Evolutionary conservation across 2,113 vertebrate species (phyloP), one percentile per base, ranked within the genome.

Genomic region (Elephantulus edwardii): DNA sequence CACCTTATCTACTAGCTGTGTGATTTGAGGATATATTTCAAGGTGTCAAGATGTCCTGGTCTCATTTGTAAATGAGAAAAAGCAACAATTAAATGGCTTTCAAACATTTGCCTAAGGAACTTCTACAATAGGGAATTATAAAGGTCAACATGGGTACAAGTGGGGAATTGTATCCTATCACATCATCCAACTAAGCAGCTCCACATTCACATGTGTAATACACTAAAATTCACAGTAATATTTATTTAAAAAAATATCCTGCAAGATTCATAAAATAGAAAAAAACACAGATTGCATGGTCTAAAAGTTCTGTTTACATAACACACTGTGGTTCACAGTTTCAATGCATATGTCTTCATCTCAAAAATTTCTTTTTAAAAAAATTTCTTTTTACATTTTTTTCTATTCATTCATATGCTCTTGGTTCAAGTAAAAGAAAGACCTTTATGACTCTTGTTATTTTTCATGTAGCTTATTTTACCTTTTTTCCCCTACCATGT

Each of bases 391-490:
- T 76, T 48, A 91, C 72, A 6, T 2, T 28, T 0, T 0, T 14
- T 54, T 68, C 64, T 58, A 87, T 68, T 95, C 82, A 94, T 86
- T 95, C 75, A 76, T 77, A 20, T 83, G 62, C 44, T 93, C 22
- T 88, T 95, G 87, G 42, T 74, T 83, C 91, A 95, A 95, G 81
- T 56, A 84, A 84, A 95, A 90, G 9, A 78, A 83, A 83, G 83
- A 92, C 66, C 76, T 72, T 17, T 89, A 88, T 40, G 0, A 78
- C 83, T 56, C 46, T 26, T 17, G 40, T n/a, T 64, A 87, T 62
- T 86, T 33, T 82, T 44, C 84, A 82, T 19, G 35, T 5, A 64
- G 2, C 46, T 26, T 35, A 95, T 93, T 50, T 85, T 90, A 94
- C 5, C 0, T 35, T 33, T 60, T 82, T 20, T 72, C 54, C 56